phyloP scores from a whole-genome alignment of 2,113 vertebrate species.

The Rousettus leschenaultii region DNA sequence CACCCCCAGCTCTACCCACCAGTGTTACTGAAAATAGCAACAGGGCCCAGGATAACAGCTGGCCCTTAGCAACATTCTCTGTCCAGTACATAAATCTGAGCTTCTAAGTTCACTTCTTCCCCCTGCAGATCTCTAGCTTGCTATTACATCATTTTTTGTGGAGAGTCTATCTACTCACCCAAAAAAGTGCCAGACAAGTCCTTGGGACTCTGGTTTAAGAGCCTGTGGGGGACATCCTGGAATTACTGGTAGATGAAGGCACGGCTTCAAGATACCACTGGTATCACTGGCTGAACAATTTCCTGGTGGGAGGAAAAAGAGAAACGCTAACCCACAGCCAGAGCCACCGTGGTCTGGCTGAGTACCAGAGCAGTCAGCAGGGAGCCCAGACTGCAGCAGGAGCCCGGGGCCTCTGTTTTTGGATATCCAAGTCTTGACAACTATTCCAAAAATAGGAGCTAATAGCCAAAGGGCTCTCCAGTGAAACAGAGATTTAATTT shows the following conservation, averaged over 20 bases:
- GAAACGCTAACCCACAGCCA: neutral
- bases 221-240: neutral
- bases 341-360: neutral
- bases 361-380: neutral
- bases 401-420: neutral
- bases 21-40: neutral
- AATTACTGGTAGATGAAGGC: neutral
- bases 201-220: neutral
- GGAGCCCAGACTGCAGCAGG: neutral
- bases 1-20: neutral
- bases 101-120: neutral
- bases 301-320: neutral
- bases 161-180: neutral
- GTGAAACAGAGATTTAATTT: constrained; percentile 59
- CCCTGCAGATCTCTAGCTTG: neutral
- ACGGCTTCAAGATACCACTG: neutral
- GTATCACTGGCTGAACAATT: neutral
- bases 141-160: neutral
- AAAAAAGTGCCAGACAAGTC: neutral
- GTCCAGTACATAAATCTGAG: neutral
- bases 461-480: constrained; percentile 39
- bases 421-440: neutral
- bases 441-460: constrained; percentile 49
- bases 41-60: neutral
- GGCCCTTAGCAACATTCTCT: neutral